Evolutionary conservation across 2,113 vertebrate genomes (phyloP), one percentile per base, ranked within the genome.

Genomic region (Motacilla alba): DNA sequence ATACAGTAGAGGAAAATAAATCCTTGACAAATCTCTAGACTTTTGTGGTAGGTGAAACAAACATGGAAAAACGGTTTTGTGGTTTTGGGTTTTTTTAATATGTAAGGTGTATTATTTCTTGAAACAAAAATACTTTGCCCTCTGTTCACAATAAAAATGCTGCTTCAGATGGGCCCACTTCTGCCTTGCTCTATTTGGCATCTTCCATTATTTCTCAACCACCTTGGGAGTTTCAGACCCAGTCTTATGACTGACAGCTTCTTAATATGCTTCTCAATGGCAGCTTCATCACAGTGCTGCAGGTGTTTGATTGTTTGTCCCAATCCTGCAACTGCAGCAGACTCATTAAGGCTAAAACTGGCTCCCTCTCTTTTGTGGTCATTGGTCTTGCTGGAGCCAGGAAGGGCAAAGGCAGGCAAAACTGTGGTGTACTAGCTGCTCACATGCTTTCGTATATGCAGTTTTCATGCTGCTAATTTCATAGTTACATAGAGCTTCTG

Each of bases 171-270:
- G 17, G 15, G 13, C 21, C 50, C 6, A 63, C 26, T 59, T 83
- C 18, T 3, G 11, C 20, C 26, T 60, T 1, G 0, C 14, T 59
- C 6, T 52, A 0, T 33, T 58, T 64, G 11, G 13, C 22, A 46
- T 35, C 17, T n/a, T 64, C n/a, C 4, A 0, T 55, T 60, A n/a
- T 82, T 84, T 44, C n/a, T 53, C 28, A 85, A 26, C 18, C 12
- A 21, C 23, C 23, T n/a, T 63, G 26, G 7, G 13, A 41, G 27
- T 62, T 73, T 28, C 24, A 89, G 15, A 63, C 47, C 11, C 14
- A 46, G n/a, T 69, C 19, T 78, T 64, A 21, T 49, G 21, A 39
- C 49, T 33, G n/a, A 59, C 28, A 70, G 41, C 30, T 69, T 80
- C 43, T 72, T 11, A 55, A 27, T 47, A 8, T 47, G n/a, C n/a